These are phyloP conservation scores for Chymomyza amoena DNA, from an alignment of 2,888 invertebrate species.

Conservation along the genomic window DNA sequence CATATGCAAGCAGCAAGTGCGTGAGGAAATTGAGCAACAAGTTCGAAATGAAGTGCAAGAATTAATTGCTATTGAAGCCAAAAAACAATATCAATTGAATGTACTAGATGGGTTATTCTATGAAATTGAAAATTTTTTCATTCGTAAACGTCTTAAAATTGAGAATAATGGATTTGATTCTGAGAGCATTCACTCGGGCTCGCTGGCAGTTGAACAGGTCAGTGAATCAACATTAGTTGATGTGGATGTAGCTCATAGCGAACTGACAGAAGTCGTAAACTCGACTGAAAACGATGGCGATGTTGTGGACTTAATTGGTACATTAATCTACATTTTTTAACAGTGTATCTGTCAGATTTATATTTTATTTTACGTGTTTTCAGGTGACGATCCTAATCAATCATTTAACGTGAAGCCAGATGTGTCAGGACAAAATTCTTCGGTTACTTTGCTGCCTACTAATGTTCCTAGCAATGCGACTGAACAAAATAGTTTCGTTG, in stretches of 20 bases:
- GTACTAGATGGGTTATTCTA: conserved; percentile 52
- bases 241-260: not conserved
- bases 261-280: not conserved
- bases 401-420: not conserved
- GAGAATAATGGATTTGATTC: conserved; percentile 10
- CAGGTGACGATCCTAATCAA: conserved; percentile 32
- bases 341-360: not conserved
- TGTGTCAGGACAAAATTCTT: not conserved
- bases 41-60: conserved; percentile 46
- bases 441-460: not conserved
- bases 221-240: conserved; percentile 6
- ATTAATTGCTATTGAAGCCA: conserved; percentile 33
- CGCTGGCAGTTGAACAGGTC: conserved; percentile 10
- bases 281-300: not conserved
- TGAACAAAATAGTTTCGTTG: not conserved
- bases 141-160: conserved; percentile 43
- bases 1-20: conserved; percentile 50
- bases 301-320: conserved; percentile 7
- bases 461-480: not conserved
- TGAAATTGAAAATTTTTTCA: conserved; percentile 50
- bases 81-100: conserved; percentile 33
- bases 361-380: not conserved
- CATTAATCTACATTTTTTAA: not conserved
- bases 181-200: conserved; percentile 28
- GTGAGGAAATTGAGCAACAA: conserved; percentile 54